These are phyloP conservation scores for Sclerodermus sp. DNA, from an alignment of 2,888 invertebrate genomes.

Conservation along the genomic window DNA sequence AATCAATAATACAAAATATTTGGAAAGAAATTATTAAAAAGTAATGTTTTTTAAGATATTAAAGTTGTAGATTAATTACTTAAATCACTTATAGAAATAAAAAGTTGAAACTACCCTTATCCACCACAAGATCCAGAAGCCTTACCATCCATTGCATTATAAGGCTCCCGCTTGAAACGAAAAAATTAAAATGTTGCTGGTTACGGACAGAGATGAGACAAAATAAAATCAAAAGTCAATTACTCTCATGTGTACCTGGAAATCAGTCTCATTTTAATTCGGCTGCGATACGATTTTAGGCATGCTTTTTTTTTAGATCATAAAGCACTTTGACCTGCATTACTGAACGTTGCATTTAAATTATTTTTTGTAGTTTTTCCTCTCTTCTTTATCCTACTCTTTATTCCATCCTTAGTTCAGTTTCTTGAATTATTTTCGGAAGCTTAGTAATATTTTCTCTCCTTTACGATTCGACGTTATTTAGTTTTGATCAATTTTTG, in stretches of 20 bases:
- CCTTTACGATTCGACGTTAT: too few relatives aligned
- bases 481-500: too few relatives aligned
- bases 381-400: not conserved
- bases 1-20: too few relatives aligned
- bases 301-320: conserved; percentile 22
- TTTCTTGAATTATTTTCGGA: not conserved
- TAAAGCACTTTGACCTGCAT: conserved; percentile 12
- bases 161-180: conserved; percentile 51
- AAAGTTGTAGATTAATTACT: too few relatives aligned
- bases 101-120: too few relatives aligned
- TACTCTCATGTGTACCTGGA: conserved; percentile 31
- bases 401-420: not conserved
- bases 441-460: not conserved
- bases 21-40: too few relatives aligned
- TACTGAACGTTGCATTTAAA: conserved; percentile 18
- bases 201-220: conserved; percentile 32
- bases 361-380: conserved; percentile 12
- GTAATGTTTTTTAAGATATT: too few relatives aligned
- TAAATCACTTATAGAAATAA: too few relatives aligned
- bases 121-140: too few relatives aligned
- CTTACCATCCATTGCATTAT: too few relatives aligned
- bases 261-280: conserved; percentile 45
- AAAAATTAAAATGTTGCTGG: conserved; percentile 54
- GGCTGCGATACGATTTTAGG: conserved; percentile 27
- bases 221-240: conserved; percentile 14